Evolutionary conservation across 53 echinoderm and acorn worm species (phyloP).

Genomic region (Apostichopus leukothele): DNA sequence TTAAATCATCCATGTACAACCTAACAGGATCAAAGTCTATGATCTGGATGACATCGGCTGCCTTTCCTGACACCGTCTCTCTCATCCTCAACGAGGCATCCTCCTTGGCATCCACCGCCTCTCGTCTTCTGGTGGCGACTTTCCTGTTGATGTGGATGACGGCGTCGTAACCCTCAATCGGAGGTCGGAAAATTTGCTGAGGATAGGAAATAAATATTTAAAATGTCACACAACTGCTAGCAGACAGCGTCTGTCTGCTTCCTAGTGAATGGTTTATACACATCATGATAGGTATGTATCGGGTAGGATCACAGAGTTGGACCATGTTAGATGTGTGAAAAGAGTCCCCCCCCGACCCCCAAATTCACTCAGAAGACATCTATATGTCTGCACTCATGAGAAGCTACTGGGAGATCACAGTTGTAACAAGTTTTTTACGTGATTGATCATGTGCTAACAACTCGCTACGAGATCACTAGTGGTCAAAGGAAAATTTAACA

Average conservation of each 20-base stretch:
- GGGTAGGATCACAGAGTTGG: too few species aligned
- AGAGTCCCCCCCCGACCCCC: too few species aligned
- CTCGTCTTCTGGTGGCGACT: slow-evolving; percentile 68
- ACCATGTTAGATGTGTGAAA: too few species aligned
- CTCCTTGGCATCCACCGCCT: slow-evolving; percentile 60
- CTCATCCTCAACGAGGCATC: slow-evolving; percentile 3
- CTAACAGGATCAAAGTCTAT: slow-evolving; percentile 90
- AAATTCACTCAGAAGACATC: too few species aligned
- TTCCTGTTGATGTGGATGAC: slow-evolving; percentile 76
- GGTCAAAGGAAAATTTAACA: too few species aligned
- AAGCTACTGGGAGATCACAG: too few species aligned
- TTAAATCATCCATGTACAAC: slow-evolving; percentile 73
- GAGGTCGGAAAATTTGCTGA: slow-evolving; percentile 95
- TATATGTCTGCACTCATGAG: too few species aligned
- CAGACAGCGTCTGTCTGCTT: slow-evolving; percentile 4
- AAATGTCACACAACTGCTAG: background rate
- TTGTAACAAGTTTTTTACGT: too few species aligned
- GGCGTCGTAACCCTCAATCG: slow-evolving; percentile 84
- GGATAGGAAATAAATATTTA: slow-evolving; percentile 1
- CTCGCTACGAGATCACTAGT: too few species aligned
- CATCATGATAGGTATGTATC: too few species aligned
- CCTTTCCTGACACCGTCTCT: background rate
- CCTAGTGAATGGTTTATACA: too few species aligned
- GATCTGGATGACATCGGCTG: slow-evolving; percentile 58
- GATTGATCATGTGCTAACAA: too few species aligned